Evolutionary conservation across 2,888 invertebrate species (phyloP).

Genomic region (Dyspetes luteomarginatus): DNA sequence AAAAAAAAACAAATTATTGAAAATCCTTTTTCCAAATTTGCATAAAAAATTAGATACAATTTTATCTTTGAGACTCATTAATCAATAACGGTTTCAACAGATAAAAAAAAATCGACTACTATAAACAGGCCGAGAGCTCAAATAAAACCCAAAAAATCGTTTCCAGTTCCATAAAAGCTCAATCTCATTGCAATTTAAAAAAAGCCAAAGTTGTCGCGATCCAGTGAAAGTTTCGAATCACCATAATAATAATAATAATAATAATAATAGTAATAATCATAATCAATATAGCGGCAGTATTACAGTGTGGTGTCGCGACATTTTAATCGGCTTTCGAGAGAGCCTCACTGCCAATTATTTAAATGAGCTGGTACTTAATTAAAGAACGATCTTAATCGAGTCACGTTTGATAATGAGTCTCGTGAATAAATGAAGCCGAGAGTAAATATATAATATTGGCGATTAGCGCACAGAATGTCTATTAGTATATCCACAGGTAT

Average conservation of each 20-base stretch:
- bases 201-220: slow-evolving; percentile 14
- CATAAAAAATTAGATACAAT: no score
- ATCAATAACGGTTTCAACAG: no score
- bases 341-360: slow-evolving; percentile 61
- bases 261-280: background rate
- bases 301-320: slow-evolving; percentile 46
- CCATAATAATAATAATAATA: slow-evolving; percentile 26
- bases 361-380: slow-evolving; percentile 67
- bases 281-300: slow-evolving; percentile 22
- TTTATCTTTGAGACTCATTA: no score
- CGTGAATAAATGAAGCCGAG: slow-evolving; percentile 49
- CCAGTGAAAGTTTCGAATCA: slow-evolving; percentile 45
- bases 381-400: slow-evolving; percentile 66
- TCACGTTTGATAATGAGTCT: slow-evolving; percentile 66
- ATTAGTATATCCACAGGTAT: slow-evolving; percentile 15
- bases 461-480: slow-evolving; percentile 29
- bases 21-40: no score
- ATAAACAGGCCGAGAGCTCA: no score
- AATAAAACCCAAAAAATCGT: no score
- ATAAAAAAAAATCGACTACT: no score
- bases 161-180: background rate
- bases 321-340: slow-evolving; percentile 58
- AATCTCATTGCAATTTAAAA: slow-evolving; percentile 31
- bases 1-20: no score
- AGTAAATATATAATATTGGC: slow-evolving; percentile 56